A percentile compares a stretch with the other conserved stretches of the same genome.
These are phyloP conservation scores for Melitaea athalia DNA, from an alignment of 2,888 invertebrate species.

Conservation along the genomic window DNA sequence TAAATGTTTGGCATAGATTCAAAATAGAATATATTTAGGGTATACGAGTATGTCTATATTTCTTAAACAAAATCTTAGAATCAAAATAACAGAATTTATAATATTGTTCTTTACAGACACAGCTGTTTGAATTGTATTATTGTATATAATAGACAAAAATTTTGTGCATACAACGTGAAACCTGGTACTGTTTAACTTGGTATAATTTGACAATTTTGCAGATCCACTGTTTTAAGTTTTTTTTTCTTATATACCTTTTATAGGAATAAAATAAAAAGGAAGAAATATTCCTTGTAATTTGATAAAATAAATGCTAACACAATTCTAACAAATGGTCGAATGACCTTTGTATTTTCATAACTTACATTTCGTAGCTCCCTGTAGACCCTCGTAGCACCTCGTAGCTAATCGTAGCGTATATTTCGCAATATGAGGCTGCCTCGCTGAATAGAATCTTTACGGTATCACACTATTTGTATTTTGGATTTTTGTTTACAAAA, in stretches of 20 bases:
- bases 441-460: constrained; percentile 4
- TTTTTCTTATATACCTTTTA: too few species aligned
- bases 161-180: too few species aligned
- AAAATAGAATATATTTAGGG: neutral
- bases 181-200: too few species aligned
- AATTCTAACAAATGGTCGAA: neutral
- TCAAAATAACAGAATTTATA: neutral
- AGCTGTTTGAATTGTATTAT: too few species aligned
- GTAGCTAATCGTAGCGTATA: constrained; percentile 14
- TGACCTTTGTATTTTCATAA: neutral
- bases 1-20: neutral
- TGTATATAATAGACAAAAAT: too few species aligned
- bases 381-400: constrained; percentile 11
- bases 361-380: neutral
- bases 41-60: neutral
- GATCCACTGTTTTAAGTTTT: too few species aligned
- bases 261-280: neutral
- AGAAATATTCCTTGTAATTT: neutral
- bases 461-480: neutral
- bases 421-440: neutral
- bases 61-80: neutral
- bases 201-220: too few species aligned
- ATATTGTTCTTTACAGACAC: too few species aligned
- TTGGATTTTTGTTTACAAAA: neutral
- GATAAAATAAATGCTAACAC: neutral